Evolutionary conservation across 2,113 vertebrate species (phyloP), one percentile per base, ranked within the genome.

Genomic region (Xenopus borealis): DNA sequence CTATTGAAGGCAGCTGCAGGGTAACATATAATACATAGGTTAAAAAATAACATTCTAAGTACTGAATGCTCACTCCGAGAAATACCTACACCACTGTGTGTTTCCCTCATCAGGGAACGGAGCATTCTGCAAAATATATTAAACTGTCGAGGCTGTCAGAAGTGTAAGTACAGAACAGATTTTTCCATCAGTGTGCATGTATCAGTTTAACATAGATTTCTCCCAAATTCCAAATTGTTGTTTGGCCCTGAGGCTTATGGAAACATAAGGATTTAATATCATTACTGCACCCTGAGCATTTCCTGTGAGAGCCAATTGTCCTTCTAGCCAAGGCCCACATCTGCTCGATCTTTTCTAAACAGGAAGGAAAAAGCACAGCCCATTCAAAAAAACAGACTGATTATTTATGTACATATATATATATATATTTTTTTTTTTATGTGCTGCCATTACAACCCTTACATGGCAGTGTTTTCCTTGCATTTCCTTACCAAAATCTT

Each of bases 261-360:
- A 83, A 86, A 85, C 78, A 83, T 81, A 75, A 69, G 79, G 81
- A 86, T 82, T 86, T 84, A 84, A 85, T 80, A 81, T 82, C 81
- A 86, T 84, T 75, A 83, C 78, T 79, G 83, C 83, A 83, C 80
- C 81, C 74, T 73, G 80, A 74, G 81, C 78, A 74, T 80, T 84
- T 87, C 80, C 85, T 87, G 81, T 81, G 63, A 79, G 80, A 0
- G 4, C 80, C 83, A 83, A 86, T 78, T 78, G 81, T 80, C 80
- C 45, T 74, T 64, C 46, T 63, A 82, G 81, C 82, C 80, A 83
- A 85, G 81, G 78, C 81, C 82, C 84, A 87, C 82, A 86, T 86
- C 84, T 83, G 82, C 66, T 87, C 80, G 76, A 78, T 81, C 83
- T 84, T 80, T 81, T 80, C 76, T 74, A 81, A 84, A 85, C 84